Base-by-base conservation (phyloP, 2,113 vertebrate species). In the Scomber scombrus region DNA sequence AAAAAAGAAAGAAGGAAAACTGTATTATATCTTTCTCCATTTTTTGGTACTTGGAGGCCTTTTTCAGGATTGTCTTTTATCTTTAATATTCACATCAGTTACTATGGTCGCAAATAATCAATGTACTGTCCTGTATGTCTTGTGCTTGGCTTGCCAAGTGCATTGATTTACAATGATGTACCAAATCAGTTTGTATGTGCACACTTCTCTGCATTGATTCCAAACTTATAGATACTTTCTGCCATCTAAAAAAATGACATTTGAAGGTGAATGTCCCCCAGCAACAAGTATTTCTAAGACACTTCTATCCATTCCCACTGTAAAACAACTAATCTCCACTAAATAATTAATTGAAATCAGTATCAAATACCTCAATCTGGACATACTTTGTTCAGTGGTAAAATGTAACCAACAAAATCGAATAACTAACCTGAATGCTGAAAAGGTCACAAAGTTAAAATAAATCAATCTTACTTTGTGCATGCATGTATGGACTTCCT, bases 401-500 rank as follows among this genome's bases (percentile, higher is more conserved):
- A 60, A 58, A 51, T 3, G 18, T 63, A 40, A 34, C 4, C 18
- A 46, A 46, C 45, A 70, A 19, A 13, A 66, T 61, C 3, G 1
- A 7, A 0, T 13, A 18, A 34, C 58, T 43, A 15, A 26, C 51
- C 7, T 40, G 34, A 40, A 40, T 40, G 34, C 34, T 40, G 2
- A 40, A 56, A 34, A 40, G 56, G 50, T 55, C 5, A 40, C 34
- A 40, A 40, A 40, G 34, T 47, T 9, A 31, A 19, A 31, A 43
- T 43, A 1, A 54, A 18, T 9, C 52, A 71, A 56, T 16, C 63
- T 73, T 34, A 46, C 19, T 54, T 13, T 62, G 4, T 60, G 46
- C 26, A 66, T 62, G 14, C 50, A 49, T 73, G 69, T 69, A 83
- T 68, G 55, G 34, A 58, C 29, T 49, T 60, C 19, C 40, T 45